A percentile compares a stretch with the other conserved stretches of the same genome.
Conservation (phyloP, 2,797 vertebrate species). For the Scarus forsteni region DNA sequence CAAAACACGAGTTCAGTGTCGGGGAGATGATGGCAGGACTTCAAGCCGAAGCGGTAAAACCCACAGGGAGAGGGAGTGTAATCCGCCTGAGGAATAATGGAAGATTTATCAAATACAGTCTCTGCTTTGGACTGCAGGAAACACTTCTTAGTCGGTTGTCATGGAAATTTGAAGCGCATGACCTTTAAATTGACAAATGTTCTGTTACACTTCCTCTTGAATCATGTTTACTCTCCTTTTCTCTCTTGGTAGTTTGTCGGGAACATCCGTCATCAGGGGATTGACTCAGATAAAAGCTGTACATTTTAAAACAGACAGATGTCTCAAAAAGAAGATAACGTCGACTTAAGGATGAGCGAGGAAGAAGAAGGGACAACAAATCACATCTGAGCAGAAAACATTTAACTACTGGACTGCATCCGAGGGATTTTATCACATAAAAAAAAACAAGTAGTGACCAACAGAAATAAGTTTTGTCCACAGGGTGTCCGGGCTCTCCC, state of each 20-base stretch:
- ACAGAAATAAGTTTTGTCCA: no score
- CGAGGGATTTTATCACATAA: slow-evolving; percentile 16
- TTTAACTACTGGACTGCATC: slow-evolving; percentile 25
- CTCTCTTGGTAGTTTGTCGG: slow-evolving; percentile 15
- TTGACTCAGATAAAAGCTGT: slow-evolving; percentile 22
- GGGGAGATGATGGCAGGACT: slow-evolving; percentile 13
- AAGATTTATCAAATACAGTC: slow-evolving; percentile 3
- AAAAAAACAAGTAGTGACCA: slow-evolving; percentile 1
- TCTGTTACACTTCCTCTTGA: slow-evolving; percentile 13
- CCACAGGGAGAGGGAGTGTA: background rate
- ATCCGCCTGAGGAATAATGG: background rate
- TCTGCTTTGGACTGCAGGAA: background rate
- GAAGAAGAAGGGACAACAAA: slow-evolving; percentile 8
- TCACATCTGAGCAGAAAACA: slow-evolving; percentile 19
- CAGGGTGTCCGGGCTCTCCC: no score
- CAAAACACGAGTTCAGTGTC: slow-evolving; percentile 21
- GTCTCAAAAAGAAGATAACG: slow-evolving; percentile 14
- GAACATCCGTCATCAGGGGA: slow-evolving; percentile 28
- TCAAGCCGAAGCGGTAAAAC: slow-evolving; percentile 2
- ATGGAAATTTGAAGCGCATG: slow-evolving; percentile 14
- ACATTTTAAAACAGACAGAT: slow-evolving; percentile 3
- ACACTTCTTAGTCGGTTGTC: slow-evolving; percentile 3
- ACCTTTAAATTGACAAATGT: slow-evolving; percentile 13
- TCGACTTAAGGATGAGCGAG: background rate
- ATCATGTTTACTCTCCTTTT: background rate